These are phyloP conservation scores for Andricus quercusramuli DNA, from an alignment of 2,888 invertebrate species.

Conservation along the genomic window DNA sequence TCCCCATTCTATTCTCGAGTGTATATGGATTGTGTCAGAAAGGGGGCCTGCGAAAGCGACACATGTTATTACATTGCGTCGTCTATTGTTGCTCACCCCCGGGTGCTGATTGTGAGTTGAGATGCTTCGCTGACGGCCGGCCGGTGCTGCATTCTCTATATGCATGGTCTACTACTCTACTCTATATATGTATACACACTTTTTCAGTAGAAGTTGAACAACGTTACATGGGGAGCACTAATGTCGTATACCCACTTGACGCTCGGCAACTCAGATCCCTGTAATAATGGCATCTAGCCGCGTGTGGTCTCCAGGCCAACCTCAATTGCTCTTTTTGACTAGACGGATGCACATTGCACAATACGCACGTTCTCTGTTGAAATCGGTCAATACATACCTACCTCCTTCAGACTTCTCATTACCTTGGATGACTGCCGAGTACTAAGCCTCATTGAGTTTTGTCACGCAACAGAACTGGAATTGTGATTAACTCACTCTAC, in stretches of 20 bases:
- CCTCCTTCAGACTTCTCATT: neutral
- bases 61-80: slow-evolving; percentile 76
- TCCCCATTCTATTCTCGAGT: slow-evolving; percentile 64
- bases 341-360: neutral
- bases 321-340: slow-evolving; percentile 25
- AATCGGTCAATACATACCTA: neutral
- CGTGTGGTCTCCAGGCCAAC: slow-evolving; percentile 8
- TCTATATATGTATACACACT: slow-evolving; percentile 12
- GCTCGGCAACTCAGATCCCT: slow-evolving; percentile 57
- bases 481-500: too few species aligned
- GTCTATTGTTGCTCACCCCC: slow-evolving; percentile 69
- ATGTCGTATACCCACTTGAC: slow-evolving; percentile 74
- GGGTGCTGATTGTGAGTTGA: slow-evolving; percentile 44
- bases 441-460: neutral
- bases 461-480: too few species aligned
- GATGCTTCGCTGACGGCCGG: neutral
- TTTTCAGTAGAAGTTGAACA: slow-evolving; percentile 49
- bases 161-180: slow-evolving; percentile 29
- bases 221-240: slow-evolving; percentile 64
- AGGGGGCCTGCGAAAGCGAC: slow-evolving; percentile 73
- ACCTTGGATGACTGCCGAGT: neutral
- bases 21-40: slow-evolving; percentile 52
- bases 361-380: neutral
- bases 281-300: neutral
- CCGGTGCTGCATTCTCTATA: slow-evolving; percentile 26